Conservation (phyloP, 2,888 invertebrate genomes). For the Lathronympha strigana region DNA sequence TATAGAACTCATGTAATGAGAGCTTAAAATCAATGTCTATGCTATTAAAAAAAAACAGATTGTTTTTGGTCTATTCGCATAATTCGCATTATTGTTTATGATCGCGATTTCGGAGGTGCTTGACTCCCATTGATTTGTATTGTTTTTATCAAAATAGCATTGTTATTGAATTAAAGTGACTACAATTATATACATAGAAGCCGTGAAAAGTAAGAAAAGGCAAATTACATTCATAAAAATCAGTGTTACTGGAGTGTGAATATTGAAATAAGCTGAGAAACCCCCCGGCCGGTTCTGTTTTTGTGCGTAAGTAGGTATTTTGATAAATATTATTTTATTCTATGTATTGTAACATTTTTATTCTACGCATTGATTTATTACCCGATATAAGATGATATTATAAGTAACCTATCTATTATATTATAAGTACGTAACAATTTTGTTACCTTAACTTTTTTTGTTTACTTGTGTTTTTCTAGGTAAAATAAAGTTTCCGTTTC, state of each 20-base stretch:
- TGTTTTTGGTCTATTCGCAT: conserved; percentile 18
- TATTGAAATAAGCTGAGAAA: not conserved
- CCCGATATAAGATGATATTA: not conserved
- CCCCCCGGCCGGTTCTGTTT: conserved; percentile 24
- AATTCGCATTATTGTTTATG: conserved; percentile 23
- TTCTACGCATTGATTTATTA: not conserved
- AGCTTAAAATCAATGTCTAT: not conserved
- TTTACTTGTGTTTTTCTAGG: too few relatives aligned
- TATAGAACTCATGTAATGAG: not conserved
- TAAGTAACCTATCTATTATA: too few relatives aligned
- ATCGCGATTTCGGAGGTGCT: conserved; percentile 12
- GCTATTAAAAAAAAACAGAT: not conserved
- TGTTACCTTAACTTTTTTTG: too few relatives aligned
- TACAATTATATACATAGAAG: not conserved
- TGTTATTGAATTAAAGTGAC: conserved; percentile 36
- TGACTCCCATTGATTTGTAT: conserved; percentile 26
- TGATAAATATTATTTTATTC: not conserved
- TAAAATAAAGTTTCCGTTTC: too few relatives aligned
- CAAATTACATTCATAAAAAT: not conserved
- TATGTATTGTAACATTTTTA: not conserved
- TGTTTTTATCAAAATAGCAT: conserved; percentile 30
- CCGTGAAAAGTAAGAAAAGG: not conserved
- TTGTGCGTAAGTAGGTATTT: conserved; percentile 38
- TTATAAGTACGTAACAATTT: too few relatives aligned
- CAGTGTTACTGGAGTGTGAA: not conserved